phyloP scores from a whole-genome alignment of 2,888 invertebrate species.

The Cephus sareptanus region DNA sequence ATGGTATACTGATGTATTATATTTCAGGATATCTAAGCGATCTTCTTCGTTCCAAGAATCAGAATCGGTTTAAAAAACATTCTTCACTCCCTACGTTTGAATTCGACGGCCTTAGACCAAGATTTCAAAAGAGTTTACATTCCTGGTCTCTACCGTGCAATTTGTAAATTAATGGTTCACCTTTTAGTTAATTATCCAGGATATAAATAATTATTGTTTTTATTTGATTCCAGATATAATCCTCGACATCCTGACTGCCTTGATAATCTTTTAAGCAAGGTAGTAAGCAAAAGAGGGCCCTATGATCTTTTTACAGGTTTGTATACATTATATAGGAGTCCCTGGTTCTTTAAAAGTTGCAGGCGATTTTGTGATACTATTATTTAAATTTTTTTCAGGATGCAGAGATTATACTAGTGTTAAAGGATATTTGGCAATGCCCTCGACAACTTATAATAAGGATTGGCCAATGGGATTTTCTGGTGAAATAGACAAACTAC shows the following conservation, averaged over 20 bases:
- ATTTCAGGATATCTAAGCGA: constrained; percentile 33
- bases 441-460: background rate
- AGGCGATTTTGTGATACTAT: background rate
- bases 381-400: background rate
- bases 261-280: constrained; percentile 26
- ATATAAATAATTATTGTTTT: background rate
- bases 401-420: constrained; percentile 4
- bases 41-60: constrained; percentile 37
- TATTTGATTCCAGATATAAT: constrained; percentile 27
- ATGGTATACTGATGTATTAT: background rate
- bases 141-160: constrained; percentile 32
- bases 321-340: background rate
- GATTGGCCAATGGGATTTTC: constrained; percentile 36
- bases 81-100: constrained; percentile 34
- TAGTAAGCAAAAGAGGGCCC: constrained; percentile 38
- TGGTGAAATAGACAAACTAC: constrained; percentile 29
- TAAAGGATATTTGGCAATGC: constrained; percentile 6
- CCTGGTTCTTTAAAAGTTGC: background rate
- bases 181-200: background rate
- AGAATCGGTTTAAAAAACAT: constrained; percentile 22
- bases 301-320: constrained; percentile 45
- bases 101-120: constrained; percentile 32
- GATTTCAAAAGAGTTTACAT: constrained; percentile 20
- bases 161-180: constrained; percentile 19
- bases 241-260: constrained; percentile 27